phyloP scores from a whole-genome alignment of 2,113 vertebrate species.

The Miniopterus natalensis region DNA sequence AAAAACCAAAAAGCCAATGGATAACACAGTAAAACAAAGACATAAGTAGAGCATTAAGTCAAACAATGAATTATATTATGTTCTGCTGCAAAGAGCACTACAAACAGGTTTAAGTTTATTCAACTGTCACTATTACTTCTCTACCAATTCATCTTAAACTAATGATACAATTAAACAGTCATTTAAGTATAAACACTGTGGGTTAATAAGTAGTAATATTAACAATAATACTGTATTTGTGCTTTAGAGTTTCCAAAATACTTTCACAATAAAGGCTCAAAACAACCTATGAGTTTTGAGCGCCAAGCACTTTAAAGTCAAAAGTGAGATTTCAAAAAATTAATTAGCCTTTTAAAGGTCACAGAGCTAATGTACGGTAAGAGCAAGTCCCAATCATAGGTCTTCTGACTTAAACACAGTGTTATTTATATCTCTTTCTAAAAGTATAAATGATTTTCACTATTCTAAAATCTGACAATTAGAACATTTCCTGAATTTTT shows the following conservation, averaged over 20 bases:
- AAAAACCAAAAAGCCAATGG: conserved; percentile 48
- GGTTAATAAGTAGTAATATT: conserved; percentile 29
- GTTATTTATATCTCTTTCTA: conserved; percentile 30
- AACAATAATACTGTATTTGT: background rate
- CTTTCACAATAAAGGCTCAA: conserved; percentile 43
- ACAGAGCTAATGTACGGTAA: conserved; percentile 1
- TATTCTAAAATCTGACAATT: conserved; percentile 51
- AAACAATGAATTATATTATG: conserved; percentile 31
- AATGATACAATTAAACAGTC: conserved; percentile 26
- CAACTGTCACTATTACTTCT: conserved; percentile 21
- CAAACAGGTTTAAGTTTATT: conserved; percentile 43
- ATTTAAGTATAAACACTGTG: conserved; percentile 44
- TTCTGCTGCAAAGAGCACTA: conserved; percentile 17
- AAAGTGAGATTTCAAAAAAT: conserved; percentile 53
- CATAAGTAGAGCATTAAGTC: conserved; percentile 2
- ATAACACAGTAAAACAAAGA: conserved; percentile 57
- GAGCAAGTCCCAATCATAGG: conserved; percentile 21
- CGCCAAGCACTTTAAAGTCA: conserved; percentile 23
- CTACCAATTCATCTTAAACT: conserved; percentile 57
- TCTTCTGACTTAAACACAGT: conserved; percentile 18
- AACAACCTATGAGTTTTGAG: background rate
- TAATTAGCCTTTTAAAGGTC: conserved; percentile 24
- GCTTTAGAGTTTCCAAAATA: conserved; percentile 49
- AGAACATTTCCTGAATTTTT: conserved; percentile 53
- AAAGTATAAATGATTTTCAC: conserved; percentile 29